These are phyloP conservation scores for Orthonevra nobilis DNA, from an alignment of 2,888 invertebrate species.

Conservation along the genomic window DNA sequence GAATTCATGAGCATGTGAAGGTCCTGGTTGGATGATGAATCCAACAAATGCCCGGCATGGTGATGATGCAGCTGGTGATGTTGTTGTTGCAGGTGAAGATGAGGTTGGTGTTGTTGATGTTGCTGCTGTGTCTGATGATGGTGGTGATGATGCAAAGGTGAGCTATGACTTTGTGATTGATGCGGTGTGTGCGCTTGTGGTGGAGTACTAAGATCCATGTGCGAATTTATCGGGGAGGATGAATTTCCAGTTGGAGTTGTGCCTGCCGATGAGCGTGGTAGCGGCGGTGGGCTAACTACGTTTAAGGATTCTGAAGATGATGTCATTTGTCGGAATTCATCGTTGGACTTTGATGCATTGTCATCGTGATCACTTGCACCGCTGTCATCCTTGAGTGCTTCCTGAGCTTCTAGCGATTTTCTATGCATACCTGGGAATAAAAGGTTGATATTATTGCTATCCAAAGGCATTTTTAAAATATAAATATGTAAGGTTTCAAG, in stretches of 20 bases:
- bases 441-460: too few relatives aligned
- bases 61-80: constrained; percentile 62
- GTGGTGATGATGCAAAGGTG: constrained; percentile 51
- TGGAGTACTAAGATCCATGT: constrained; percentile 77
- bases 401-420: constrained; percentile 98
- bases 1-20: constrained; percentile 78
- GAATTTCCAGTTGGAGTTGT: constrained; percentile 73
- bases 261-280: constrained; percentile 59
- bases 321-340: constrained; percentile 78
- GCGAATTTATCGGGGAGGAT: constrained; percentile 73
- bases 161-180: constrained; percentile 51
- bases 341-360: constrained; percentile 82
- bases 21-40: constrained; percentile 77
- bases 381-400: constrained; percentile 92
- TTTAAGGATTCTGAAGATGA: constrained; percentile 77
- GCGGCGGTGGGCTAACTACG: constrained; percentile 79
- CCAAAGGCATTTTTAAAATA: too few relatives aligned
- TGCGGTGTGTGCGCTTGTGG: constrained; percentile 73
- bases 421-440: constrained; percentile 99
- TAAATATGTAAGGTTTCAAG: too few relatives aligned
- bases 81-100: constrained; percentile 67
- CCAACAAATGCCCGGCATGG: constrained; percentile 74
- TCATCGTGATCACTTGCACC: constrained; percentile 86
- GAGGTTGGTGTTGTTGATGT: constrained; percentile 56
- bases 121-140: constrained; percentile 60